A percentile compares a stretch with the other conserved stretches of the same genome.
Evolutionary conservation across 2,888 invertebrate species (phyloP).

Genomic region (Tenthredo amoena): DNA sequence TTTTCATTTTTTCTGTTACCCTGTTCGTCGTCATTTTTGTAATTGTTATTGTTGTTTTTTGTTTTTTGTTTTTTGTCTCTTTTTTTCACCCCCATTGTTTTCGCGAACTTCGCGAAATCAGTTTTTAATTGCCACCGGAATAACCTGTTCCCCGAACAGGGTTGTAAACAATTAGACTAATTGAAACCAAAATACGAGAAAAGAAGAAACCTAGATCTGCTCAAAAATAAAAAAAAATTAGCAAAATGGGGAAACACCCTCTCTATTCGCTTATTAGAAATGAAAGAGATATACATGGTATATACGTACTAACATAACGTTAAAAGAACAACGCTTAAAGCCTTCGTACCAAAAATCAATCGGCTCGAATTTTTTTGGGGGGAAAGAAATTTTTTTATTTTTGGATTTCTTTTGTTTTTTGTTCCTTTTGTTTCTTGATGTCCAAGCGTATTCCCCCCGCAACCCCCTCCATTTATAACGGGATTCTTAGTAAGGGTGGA

Average conservation of each 20-base stretch:
- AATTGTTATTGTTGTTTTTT: background rate
- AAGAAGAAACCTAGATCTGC: background rate
- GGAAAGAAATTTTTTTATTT: too few relatives aligned
- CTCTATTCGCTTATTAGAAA: too few relatives aligned
- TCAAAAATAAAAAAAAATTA: background rate
- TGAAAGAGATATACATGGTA: too few relatives aligned
- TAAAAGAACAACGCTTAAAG: too few relatives aligned
- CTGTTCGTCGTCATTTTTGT: background rate
- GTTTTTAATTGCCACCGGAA: background rate
- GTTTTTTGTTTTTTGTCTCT: background rate
- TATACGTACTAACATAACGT: too few relatives aligned
- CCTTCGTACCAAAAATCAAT: too few relatives aligned
- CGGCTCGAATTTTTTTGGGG: too few relatives aligned
- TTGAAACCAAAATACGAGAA: too few relatives aligned
- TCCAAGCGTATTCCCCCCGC: background rate
- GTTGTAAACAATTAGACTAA: background rate
- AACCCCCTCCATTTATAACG: background rate
- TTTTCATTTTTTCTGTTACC: too few relatives aligned
- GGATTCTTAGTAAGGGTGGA: background rate
- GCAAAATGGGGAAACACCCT: background rate
- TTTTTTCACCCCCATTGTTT: background rate
- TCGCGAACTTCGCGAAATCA: background rate
- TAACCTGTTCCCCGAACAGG: background rate
- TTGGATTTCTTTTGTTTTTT: background rate
- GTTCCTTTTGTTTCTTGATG: background rate